phyloP scores from a whole-genome alignment of 2,797 vertebrate genomes.

The Sorex maritimensis region DNA sequence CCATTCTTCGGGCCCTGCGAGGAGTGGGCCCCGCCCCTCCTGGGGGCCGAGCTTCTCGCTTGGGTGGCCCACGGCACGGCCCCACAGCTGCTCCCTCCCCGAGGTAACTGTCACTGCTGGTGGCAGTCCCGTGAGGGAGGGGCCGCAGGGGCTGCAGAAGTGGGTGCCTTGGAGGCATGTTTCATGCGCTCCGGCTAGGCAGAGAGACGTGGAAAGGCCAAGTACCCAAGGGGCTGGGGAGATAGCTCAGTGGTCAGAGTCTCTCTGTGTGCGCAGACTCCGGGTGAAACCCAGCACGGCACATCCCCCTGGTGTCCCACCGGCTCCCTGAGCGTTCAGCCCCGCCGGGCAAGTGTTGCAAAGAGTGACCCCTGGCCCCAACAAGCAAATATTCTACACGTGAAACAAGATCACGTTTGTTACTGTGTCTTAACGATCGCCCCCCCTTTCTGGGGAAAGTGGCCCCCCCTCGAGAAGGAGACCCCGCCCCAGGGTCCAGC shows the following conservation, averaged over 20 bases:
- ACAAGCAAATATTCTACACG: background rate
- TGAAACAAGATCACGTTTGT: slow-evolving; percentile 23
- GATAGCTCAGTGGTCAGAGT: no score
- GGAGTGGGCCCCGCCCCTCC: no score
- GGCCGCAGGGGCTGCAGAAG: slow-evolving; percentile 10
- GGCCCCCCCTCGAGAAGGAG: slow-evolving; percentile 44
- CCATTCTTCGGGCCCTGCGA: no score
- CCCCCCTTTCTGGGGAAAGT: slow-evolving; percentile 44
- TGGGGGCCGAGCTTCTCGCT: no score
- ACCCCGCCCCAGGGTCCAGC: slow-evolving; percentile 20
- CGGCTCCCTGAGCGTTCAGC: no score
- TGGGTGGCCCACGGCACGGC: no score
- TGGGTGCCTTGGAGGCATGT: slow-evolving; percentile 45
- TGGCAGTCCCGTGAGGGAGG: slow-evolving; percentile 53
- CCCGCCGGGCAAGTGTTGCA: no score
- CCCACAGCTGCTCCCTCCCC: no score
- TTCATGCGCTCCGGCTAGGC: background rate
- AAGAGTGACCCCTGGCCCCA: no score
- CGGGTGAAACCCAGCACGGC: background rate
- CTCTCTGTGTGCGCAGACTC: background rate
- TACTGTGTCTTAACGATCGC: slow-evolving; percentile 62
- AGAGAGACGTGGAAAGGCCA: slow-evolving; percentile 48
- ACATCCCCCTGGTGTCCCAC: no score
- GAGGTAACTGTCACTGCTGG: background rate
- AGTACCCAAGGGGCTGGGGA: background rate